phyloP scores from a whole-genome alignment of 2,797 vertebrate species.

The Anguilla megastoma region DNA sequence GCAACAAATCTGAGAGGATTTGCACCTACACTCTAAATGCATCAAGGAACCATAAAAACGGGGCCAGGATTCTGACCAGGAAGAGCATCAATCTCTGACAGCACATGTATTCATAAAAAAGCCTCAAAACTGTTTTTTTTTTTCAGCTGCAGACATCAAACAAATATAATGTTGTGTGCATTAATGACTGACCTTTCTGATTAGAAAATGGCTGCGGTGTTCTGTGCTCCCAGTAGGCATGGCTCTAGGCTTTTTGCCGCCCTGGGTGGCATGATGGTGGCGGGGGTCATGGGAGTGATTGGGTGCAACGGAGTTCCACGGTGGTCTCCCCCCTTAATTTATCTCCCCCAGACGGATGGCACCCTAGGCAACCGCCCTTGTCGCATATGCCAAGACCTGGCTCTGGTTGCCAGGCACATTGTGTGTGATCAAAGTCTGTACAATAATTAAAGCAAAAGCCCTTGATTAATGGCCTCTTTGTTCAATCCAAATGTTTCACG shows the following conservation, averaged over 20 bases:
- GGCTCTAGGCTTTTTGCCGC: neutral
- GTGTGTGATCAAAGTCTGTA: neutral
- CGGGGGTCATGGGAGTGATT: neutral
- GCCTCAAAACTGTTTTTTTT: neutral
- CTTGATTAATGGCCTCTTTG: neutral
- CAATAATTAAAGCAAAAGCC: neutral
- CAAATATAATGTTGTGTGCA: neutral
- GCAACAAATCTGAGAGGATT: neutral
- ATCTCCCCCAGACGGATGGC: neutral
- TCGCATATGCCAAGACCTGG: neutral
- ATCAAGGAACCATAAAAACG: neutral
- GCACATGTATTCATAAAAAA: neutral
- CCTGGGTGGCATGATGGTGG: neutral
- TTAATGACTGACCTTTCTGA: neutral
- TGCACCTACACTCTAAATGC: neutral
- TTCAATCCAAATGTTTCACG: neutral
- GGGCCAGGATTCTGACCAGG: neutral
- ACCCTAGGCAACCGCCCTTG: neutral
- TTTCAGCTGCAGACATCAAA: neutral
- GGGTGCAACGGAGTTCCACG: too few species aligned
- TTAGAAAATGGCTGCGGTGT: neutral
- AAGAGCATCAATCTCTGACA: neutral
- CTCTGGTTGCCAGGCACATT: conserved; percentile 8
- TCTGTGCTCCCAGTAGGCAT: neutral
- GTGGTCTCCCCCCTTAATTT: too few species aligned